Evolutionary conservation across 2,888 invertebrate genomes (phyloP).

Genomic region (Beris chalybata): DNA sequence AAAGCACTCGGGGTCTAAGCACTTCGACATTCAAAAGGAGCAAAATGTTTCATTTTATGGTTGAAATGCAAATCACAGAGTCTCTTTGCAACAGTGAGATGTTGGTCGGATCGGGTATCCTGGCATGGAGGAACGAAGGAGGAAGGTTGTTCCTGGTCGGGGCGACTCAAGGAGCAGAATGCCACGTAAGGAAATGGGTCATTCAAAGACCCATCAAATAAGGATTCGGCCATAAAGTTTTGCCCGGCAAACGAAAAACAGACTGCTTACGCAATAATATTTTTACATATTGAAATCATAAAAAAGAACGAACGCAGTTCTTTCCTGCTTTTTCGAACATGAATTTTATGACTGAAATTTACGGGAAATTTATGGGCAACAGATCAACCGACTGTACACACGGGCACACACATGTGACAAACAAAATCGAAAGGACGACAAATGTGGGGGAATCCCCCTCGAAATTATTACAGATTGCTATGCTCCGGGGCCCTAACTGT

Average conservation of each 20-base stretch:
- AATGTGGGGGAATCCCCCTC: not conserved
- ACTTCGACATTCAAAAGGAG: conserved; percentile 8
- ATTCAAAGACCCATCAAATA: conserved; percentile 27
- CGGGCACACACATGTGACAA: not conserved
- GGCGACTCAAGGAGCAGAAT: not conserved
- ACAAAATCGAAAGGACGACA: not conserved
- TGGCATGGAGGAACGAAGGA: no score
- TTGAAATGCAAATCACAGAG: conserved; percentile 24
- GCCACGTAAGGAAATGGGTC: conserved; percentile 21
- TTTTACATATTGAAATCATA: conserved; percentile 37
- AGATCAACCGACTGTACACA: not conserved
- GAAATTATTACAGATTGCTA: not conserved
- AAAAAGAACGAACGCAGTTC: conserved; percentile 25
- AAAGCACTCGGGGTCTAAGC: conserved; percentile 3
- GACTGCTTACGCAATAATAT: conserved; percentile 37
- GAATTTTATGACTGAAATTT: conserved; percentile 23
- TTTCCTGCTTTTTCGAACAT: conserved; percentile 16
- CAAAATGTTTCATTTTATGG: conserved; percentile 26
- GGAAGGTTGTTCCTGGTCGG: no score
- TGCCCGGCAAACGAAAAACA: conserved; percentile 19
- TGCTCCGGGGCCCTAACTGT: not conserved
- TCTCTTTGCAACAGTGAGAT: conserved; percentile 6
- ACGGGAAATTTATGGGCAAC: conserved; percentile 11
- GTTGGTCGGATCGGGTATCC: no score
- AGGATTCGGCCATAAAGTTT: conserved; percentile 7